Evolutionary conservation across 2,888 invertebrate species (phyloP).

Genomic region (Phrixothrix hirtus): DNA sequence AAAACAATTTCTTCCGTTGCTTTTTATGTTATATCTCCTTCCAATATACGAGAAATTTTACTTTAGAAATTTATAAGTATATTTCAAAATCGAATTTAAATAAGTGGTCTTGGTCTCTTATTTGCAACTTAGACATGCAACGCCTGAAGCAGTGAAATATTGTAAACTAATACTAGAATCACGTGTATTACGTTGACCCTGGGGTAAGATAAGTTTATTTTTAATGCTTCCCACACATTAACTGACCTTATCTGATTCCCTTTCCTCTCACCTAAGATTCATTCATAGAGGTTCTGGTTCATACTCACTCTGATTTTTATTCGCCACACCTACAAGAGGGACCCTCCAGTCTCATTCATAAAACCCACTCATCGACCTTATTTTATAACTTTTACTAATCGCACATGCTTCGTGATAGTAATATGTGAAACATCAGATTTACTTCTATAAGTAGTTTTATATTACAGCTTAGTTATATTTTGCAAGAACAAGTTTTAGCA

Average conservation of each 20-base stretch:
- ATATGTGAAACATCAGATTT: too few relatives aligned
- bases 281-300: conserved; percentile 35
- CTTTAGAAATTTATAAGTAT: not conserved
- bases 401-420: too few relatives aligned
- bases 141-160: not conserved
- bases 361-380: conserved; percentile 42
- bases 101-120: too few relatives aligned
- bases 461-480: too few relatives aligned
- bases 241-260: conserved; percentile 33
- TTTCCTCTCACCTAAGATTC: conserved; percentile 32
- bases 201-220: conserved; percentile 32
- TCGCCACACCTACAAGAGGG: conserved; percentile 36
- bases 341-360: conserved; percentile 39
- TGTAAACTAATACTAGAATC: conserved; percentile 9
- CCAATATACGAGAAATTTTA: too few relatives aligned
- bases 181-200: conserved; percentile 12
- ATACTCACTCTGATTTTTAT: conserved; percentile 36
- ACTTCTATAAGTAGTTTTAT: too few relatives aligned
- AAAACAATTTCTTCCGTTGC: too few relatives aligned
- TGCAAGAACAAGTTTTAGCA: too few relatives aligned
- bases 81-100: not conserved
- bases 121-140: not conserved
- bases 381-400: conserved; percentile 39
- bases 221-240: conserved; percentile 32
- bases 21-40: too few relatives aligned